Conservation (phyloP, 2,888 invertebrate species). For the Drymonia ruficornis region DNA sequence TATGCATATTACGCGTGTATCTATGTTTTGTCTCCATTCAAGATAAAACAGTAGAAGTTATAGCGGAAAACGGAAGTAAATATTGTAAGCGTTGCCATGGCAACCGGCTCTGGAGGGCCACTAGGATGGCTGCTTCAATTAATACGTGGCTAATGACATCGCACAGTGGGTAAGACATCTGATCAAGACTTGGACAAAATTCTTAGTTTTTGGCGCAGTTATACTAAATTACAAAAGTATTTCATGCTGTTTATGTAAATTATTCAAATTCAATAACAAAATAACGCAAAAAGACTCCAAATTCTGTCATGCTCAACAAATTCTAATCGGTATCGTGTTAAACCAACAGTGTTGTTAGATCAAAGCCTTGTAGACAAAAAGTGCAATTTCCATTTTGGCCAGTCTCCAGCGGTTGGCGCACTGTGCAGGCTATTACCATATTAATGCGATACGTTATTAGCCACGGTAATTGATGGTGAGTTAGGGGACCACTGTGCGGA, state of each 20-base stretch:
- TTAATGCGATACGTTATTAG: conserved; percentile 51
- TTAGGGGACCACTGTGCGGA: conserved; percentile 10
- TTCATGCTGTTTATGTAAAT: too few species aligned
- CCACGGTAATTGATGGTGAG: conserved; percentile 35
- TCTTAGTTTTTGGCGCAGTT: too few species aligned
- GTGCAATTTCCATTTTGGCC: conserved; percentile 51
- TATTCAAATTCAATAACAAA: too few species aligned
- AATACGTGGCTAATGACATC: conserved; percentile 27
- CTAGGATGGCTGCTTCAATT: background rate
- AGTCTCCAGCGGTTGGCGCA: conserved; percentile 37
- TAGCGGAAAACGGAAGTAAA: too few species aligned
- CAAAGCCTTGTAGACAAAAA: conserved; percentile 33
- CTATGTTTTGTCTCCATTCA: too few species aligned
- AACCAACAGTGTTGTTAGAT: conserved; percentile 24
- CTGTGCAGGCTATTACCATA: conserved; percentile 53
- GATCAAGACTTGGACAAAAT: background rate
- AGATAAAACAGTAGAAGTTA: too few species aligned
- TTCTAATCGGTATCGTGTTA: background rate
- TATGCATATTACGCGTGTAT: too few species aligned
- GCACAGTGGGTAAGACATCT: conserved; percentile 23
- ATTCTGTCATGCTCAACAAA: background rate
- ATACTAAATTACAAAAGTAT: too few species aligned
- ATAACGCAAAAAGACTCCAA: background rate
- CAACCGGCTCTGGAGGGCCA: too few species aligned
- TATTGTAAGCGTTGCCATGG: too few species aligned